Evolutionary conservation across 2,113 vertebrate species (phyloP).

Genomic region (Epinephelus cyanopodus): DNA sequence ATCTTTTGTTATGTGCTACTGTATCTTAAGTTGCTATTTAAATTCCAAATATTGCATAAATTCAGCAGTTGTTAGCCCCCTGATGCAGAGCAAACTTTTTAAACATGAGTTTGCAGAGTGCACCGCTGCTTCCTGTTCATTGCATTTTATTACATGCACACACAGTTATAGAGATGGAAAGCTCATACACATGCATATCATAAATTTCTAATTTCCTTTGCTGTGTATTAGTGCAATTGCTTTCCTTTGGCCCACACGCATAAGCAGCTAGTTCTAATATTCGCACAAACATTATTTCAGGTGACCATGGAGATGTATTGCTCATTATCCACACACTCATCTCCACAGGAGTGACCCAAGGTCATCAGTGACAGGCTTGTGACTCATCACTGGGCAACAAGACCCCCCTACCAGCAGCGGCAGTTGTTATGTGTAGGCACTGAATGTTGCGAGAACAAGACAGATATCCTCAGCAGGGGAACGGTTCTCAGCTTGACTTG

Average conservation of each 20-base stretch:
- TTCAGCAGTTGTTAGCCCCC: background rate
- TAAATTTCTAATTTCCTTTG: slow-evolving; percentile 40
- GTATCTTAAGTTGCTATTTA: background rate
- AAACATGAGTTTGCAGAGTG: slow-evolving; percentile 15
- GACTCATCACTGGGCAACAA: slow-evolving; percentile 23
- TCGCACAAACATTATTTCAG: background rate
- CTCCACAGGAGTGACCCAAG: slow-evolving; percentile 6
- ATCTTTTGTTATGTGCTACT: background rate
- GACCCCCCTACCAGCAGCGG: background rate
- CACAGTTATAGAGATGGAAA: slow-evolving; percentile 8
- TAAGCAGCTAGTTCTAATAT: background rate
- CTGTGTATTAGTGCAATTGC: slow-evolving; percentile 1
- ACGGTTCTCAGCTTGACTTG: slow-evolving; percentile 5
- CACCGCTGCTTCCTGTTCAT: slow-evolving; percentile 15
- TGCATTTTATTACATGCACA: background rate
- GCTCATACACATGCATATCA: slow-evolving; percentile 30
- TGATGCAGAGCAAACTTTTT: slow-evolving; percentile 6
- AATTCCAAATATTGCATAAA: background rate
- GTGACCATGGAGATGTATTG: slow-evolving; percentile 22
- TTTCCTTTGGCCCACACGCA: background rate
- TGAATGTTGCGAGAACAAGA: background rate
- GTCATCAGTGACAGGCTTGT: slow-evolving; percentile 12
- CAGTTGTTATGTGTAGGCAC: slow-evolving; percentile 1
- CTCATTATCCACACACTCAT: slow-evolving; percentile 36
- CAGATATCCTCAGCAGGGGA: background rate